These are phyloP conservation scores for Delichon dasypus DNA, from an alignment of 2,797 vertebrate species.

Conservation along the genomic window DNA sequence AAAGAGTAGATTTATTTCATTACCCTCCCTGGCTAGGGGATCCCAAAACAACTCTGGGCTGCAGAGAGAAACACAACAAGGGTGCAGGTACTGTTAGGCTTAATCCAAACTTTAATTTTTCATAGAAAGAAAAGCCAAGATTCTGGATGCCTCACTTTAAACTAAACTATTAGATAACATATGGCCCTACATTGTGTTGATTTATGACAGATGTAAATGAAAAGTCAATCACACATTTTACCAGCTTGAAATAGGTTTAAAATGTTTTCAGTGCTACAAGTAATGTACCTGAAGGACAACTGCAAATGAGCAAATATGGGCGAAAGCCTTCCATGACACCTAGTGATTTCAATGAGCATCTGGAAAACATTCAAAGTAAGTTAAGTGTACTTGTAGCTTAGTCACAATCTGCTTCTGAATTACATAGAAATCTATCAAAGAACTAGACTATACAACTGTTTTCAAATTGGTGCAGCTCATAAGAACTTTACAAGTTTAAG, in stretches of 20 bases:
- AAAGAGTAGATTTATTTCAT: not conserved
- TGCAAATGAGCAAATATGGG: not conserved
- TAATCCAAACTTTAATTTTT: not conserved
- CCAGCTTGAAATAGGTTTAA: not conserved
- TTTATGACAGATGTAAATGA: not conserved
- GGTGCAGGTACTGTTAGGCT: not conserved
- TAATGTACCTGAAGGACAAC: not conserved
- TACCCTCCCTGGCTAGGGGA: not conserved
- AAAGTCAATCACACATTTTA: not conserved
- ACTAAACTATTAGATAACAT: not conserved
- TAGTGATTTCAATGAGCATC: not conserved
- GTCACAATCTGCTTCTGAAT: not conserved
- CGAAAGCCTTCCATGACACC: not conserved
- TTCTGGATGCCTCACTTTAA: not conserved
- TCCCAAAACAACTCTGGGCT: not conserved
- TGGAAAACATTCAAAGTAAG: not conserved
- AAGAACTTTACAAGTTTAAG: not conserved
- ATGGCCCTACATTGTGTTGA: not conserved
- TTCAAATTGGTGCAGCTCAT: not conserved
- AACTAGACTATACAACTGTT: not conserved
- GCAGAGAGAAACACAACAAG: not conserved
- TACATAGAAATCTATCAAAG: not conserved
- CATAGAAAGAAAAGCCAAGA: not conserved
- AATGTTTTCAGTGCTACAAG: not conserved
- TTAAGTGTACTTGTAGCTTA: not conserved